Percentiles rank a stretch among this genome's conserved stretches.
These are phyloP conservation scores for Mystacides longicornis DNA, from an alignment of 2,888 invertebrate species.

Conservation along the genomic window DNA sequence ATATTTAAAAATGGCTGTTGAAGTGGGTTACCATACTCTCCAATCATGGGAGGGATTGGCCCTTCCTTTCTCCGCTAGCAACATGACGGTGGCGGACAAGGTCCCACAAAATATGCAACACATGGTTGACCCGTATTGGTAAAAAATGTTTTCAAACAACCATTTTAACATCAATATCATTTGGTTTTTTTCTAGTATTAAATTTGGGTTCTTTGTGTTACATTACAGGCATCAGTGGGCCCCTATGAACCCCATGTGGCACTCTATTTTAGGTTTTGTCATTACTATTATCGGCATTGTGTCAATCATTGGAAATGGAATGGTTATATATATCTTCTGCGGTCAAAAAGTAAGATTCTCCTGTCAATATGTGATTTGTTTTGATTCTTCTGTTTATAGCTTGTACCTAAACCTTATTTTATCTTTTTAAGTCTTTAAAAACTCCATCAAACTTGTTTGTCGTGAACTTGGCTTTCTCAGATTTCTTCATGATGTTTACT, in stretches of 20 bases:
- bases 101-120: conserved; percentile 62
- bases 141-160: no score
- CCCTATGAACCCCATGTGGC: conserved; percentile 51
- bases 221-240: conserved; percentile 50
- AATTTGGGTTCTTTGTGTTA: no score
- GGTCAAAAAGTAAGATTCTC: conserved; percentile 61
- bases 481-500: conserved; percentile 80
- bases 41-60: conserved; percentile 32
- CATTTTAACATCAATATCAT: no score
- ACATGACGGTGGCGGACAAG: conserved; percentile 62
- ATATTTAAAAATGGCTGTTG: conserved; percentile 34
- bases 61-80: conserved; percentile 41
- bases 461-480: conserved; percentile 86
- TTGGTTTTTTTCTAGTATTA: no score
- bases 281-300: conserved; percentile 56
- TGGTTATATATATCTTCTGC: conserved; percentile 61
- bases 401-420: no score
- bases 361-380: no score
- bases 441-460: conserved; percentile 89
- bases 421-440: conserved; percentile 50
- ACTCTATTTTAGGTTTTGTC: conserved; percentile 53
- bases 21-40: conserved; percentile 34
- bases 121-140: conserved; percentile 61
- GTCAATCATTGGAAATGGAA: conserved; percentile 35
- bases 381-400: no score